Percentiles rank a stretch among this genome's conserved stretches.
Evolutionary conservation across 2,888 invertebrate species (phyloP).

Genomic region (Neoitamus cyanurus): DNA sequence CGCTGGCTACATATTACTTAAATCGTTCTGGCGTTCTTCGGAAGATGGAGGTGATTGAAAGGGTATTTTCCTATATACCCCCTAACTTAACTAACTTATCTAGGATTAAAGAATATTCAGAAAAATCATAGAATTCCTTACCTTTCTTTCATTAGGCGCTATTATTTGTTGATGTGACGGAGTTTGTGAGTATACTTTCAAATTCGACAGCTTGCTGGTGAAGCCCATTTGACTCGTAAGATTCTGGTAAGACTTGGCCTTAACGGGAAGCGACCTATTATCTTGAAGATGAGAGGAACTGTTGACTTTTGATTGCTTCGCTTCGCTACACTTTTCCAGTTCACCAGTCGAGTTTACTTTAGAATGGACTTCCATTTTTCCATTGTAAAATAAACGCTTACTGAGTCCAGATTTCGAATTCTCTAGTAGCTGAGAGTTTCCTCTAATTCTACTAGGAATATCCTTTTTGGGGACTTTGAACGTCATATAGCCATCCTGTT

Average conservation of each 20-base stretch:
- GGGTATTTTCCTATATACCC: too few species aligned
- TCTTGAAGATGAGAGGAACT: slow-evolving; percentile 53
- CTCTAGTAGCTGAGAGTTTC: background rate
- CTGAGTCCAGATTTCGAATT: background rate
- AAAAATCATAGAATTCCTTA: background rate
- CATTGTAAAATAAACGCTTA: background rate
- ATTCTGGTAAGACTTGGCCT: slow-evolving; percentile 66
- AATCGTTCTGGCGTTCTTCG: too few species aligned
- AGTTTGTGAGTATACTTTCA: background rate
- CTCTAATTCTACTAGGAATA: background rate
- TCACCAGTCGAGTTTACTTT: slow-evolving; percentile 15
- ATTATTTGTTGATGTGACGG: background rate
- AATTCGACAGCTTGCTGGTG: slow-evolving; percentile 43
- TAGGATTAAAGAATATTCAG: background rate
- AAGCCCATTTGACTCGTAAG: slow-evolving; percentile 59
- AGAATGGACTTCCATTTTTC: background rate
- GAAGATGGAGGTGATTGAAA: too few species aligned
- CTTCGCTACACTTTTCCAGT: slow-evolving; percentile 33
- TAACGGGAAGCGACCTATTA: slow-evolving; percentile 65
- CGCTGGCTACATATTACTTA: too few species aligned
- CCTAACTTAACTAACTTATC: too few species aligned
- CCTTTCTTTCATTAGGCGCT: background rate
- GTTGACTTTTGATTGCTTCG: slow-evolving; percentile 29
- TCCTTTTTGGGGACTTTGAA: background rate
- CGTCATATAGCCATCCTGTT: background rate